Base-by-base conservation (phyloP, 2,113 vertebrate species). In the Bos javanicus region DNA sequence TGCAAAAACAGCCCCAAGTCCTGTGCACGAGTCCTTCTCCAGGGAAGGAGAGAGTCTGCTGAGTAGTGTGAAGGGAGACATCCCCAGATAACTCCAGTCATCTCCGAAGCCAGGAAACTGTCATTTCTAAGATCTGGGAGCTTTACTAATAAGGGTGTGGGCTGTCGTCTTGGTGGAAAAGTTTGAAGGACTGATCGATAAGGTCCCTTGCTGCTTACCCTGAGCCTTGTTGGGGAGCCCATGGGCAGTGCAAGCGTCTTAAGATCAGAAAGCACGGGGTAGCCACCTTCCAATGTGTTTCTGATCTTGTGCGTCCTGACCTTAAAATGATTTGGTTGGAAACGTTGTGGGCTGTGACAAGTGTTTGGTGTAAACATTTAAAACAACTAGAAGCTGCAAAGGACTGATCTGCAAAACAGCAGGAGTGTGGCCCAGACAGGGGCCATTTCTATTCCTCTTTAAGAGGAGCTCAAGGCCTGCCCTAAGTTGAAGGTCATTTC, bases 1-100 rank as follows among this genome's bases (percentile, higher is more conserved):
- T 97, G 94, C 91, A 98, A 95, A 96, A 98, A 95, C 95, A 98
- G 95, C 95, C 96, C 1, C 0, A 64, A 98, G 81, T 86, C 95
- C 78, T 97, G 92, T 98, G 84, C 60, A 93, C 60, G 25, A 67
- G 89, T 59, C 74, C 19, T 94, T 97, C 96, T 98, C 90, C 83
- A 30, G 97, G 97, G 87, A 91, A 98, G 93, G 52, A 92, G 52
- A 52, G 56, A 67, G 3, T 50, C 82, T 46, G 84, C 3, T 14
- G 64, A 86, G 36, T 17, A 11, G 28, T 50, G 62, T 0, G 7
- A 87, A 50, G 71, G 71, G 82, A n/a, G 0, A 2, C 50, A 80
- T 83, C 87, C 88, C 59, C 95, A 5, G 3, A 62, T 67, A 94
- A 15, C 50, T 67, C 19, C 0, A 56, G 76, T 36, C 71, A 25